Base-by-base conservation (phyloP, 1,140 invertebrate species). In the Elysia chlorotica region DNA sequence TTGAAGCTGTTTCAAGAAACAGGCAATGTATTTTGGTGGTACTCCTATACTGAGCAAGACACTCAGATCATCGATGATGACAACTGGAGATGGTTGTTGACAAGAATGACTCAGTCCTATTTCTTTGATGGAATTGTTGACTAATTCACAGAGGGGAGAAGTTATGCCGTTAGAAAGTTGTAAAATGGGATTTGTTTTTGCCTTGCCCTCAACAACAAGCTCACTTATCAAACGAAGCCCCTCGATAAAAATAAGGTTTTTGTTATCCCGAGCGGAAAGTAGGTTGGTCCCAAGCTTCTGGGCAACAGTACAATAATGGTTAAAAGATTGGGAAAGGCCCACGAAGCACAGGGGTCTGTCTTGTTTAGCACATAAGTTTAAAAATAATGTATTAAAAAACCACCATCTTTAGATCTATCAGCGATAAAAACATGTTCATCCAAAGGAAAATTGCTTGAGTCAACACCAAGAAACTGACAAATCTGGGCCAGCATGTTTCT, bases 221-320 rank as follows among this genome's bases (percentile, higher is more conserved):
- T 78, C 56, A 0, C 74, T 57, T 10, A 81, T 33, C 21, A 68
- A 63, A 37, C 79, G 75, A 19, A 82, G 37, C n/a, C 78, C 82
- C 68, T 83, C 80, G 61, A 82, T 59, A 41, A 81, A 80, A 14
- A 67, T 14, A 25, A 83, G 70, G 6, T 79, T 62, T 30, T 75
- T 75, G 68, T 70, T 70, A 35, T 78, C 78, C 54, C 48, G 71
- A 6, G 73, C 67, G n/a, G 59, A 37, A 21, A 75, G 62, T 53
- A 83, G 65, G 56, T 79, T 79, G 35, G 67, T 48, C 25, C 82
- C 80, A 62, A 81, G 72, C 66, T 83, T 83, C 41, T 76, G 74
- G 21, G 79, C 74, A 36, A 83, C 76, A 2, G 71, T 62, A 62
- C 74, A 77, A 61, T 76, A 83, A 78, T 83, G 82, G 56, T 76